Base-by-base conservation (phyloP, 2,797 vertebrate genomes). In the Enteromius paludinosus region DNA sequence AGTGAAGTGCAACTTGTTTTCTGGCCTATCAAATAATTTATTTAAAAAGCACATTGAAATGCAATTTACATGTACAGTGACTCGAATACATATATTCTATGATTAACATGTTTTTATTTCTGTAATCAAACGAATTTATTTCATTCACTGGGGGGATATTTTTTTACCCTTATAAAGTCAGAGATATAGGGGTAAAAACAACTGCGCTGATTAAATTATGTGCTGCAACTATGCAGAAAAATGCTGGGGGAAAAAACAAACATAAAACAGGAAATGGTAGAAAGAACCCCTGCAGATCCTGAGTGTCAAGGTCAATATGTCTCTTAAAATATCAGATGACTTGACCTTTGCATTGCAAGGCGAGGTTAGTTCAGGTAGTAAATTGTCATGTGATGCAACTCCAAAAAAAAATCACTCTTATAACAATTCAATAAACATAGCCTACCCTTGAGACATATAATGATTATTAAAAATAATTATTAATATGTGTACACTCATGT, bases 291-390 rank as follows among this genome's bases (percentile, higher is more conserved):
- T n/a, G 47, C 41, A 64, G 59, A 45, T 18, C 14, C 25, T 47
- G 3, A n/a, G 62, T n/a, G 41, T 47, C 59, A 64, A 45, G 59
- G 56, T 43, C 25, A 64, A 14, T 77, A 45, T 15, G 41, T 47
- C 18, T 62, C 17, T 77, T 64, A 45, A 77, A 77, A 64, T 62
- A 77, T 77, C 59, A 77, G 15, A 64, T 64, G 25, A 64, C 47
- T 77, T 77, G 59, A 64, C 59, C 38, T 77, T 77, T 64, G 25
- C 56, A 77, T n/a, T 25, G 25, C 41, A 30, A 45, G 14, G 74
- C 41, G 59, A 72, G 33, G 52, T 75, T 64, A 77, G 25, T 12
- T 64, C 25, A 45, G 28, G 75, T 47, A 30, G 25, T 30, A 62
- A 64, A 64, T 30, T 47, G 25, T 20, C 23, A 76, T 45, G 23